Evolutionary conservation across 2,797 vertebrate species (phyloP).

Genomic region (Argyrosomus regius): DNA sequence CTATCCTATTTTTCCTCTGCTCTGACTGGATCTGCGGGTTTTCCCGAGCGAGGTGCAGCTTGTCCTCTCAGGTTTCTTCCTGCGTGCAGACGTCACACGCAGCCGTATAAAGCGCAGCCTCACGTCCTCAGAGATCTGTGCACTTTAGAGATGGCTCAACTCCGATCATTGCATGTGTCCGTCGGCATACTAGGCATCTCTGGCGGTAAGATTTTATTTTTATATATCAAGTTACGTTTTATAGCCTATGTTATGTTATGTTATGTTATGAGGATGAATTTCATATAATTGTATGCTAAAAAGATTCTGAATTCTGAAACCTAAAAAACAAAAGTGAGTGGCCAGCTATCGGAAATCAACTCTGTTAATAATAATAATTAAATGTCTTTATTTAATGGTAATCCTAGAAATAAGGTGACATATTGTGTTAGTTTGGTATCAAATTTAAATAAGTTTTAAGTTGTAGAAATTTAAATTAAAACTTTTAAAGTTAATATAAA

Average conservation of each 20-base stretch:
- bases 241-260: not conserved
- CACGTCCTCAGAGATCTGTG: fast-evolving
- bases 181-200: conserved; percentile 84
- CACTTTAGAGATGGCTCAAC: conserved; percentile 59
- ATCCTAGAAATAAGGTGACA: not conserved
- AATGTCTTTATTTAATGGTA: not conserved
- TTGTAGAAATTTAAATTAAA: not conserved
- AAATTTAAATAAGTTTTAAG: not conserved
- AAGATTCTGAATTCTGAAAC: not conserved
- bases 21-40: not conserved
- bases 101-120: conserved; percentile 29
- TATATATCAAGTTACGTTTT: fast-evolving
- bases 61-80: conserved; percentile 3
- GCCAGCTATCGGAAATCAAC: not conserved
- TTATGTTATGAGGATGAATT: not conserved
- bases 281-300: not conserved
- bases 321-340: not conserved
- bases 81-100: conserved; percentile 50
- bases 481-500: not conserved
- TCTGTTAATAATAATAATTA: not conserved
- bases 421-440: not conserved
- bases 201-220: conserved; percentile 81
- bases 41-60: not conserved
- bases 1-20: not conserved
- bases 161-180: conserved; percentile 80